Evolutionary conservation across 2,113 vertebrate genomes (phyloP).

Genomic region (Takifugu bimaculatus): DNA sequence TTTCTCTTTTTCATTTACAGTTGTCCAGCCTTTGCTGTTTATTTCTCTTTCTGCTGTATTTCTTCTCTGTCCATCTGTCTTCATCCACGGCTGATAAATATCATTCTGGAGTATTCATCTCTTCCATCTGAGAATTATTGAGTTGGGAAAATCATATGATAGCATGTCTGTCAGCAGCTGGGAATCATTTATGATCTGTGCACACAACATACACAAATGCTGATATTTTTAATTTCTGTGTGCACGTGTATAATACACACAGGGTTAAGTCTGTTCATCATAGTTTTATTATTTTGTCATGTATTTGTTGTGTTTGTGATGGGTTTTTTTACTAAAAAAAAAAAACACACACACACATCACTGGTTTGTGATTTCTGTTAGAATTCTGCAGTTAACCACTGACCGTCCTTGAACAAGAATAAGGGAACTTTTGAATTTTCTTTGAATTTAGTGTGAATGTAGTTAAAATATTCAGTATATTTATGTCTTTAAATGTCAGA

Average conservation of each 20-base stretch:
- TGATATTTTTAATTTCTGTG: background rate
- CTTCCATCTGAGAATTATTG: slow-evolving; percentile 66
- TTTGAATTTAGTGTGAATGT: too few species aligned
- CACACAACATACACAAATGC: slow-evolving; percentile 35
- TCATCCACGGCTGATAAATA: slow-evolving; percentile 77
- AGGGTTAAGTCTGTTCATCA: too few species aligned
- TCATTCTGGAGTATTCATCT: slow-evolving; percentile 64
- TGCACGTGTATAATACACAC: background rate
- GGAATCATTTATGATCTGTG: slow-evolving; percentile 46
- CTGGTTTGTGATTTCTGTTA: too few species aligned
- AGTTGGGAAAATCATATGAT: slow-evolving; percentile 63
- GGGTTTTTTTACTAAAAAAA: too few species aligned
- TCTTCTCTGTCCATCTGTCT: slow-evolving; percentile 44
- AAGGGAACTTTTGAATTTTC: too few species aligned
- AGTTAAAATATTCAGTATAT: too few species aligned
- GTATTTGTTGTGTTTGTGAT: too few species aligned
- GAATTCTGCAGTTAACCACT: too few species aligned
- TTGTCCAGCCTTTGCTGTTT: background rate
- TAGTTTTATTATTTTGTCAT: too few species aligned
- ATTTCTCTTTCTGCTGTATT: background rate
- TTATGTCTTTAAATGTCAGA: too few species aligned
- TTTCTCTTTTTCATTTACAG: background rate
- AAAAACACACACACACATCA: background rate
- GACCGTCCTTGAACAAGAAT: too few species aligned
- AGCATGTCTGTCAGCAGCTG: slow-evolving; percentile 66